Evolutionary conservation across 2,888 invertebrate species (phyloP).

Genomic region (Seira musarum): DNA sequence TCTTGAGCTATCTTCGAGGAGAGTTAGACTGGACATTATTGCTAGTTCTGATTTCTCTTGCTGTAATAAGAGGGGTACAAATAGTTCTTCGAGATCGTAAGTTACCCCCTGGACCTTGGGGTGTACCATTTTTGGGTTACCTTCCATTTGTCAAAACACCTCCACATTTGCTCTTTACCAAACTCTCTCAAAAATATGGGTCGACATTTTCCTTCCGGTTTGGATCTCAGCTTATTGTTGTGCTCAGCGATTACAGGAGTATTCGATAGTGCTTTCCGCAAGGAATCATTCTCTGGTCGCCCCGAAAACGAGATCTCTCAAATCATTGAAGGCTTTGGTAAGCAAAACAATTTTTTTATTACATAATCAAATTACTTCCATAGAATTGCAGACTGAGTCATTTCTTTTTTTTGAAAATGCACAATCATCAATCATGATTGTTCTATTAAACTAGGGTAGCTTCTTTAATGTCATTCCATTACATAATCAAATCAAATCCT

Average conservation of each 20-base stretch:
- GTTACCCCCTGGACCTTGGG: conserved; percentile 92
- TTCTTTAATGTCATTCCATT: no score
- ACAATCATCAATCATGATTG: no score
- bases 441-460: no score
- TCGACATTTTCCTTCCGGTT: conserved; percentile 85
- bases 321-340: conserved; percentile 91
- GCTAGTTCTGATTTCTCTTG: conserved; percentile 54
- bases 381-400: no score
- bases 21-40: conserved; percentile 58
- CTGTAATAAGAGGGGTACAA: conserved; percentile 58
- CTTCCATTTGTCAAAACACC: conserved; percentile 84
- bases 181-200: conserved; percentile 85
- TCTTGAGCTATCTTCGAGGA: conserved; percentile 40
- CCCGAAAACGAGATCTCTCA: conserved; percentile 90
- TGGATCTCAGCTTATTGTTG: conserved; percentile 87
- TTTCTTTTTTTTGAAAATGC: no score
- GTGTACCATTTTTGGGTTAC: conserved; percentile 87
- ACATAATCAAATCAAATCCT: no score
- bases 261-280: conserved; percentile 89
- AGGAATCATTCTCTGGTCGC: conserved; percentile 90
- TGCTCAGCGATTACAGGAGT: conserved; percentile 88
- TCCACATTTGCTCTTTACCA: conserved; percentile 84
- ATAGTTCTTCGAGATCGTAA: conserved; percentile 53
- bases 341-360: conserved; percentile 73
- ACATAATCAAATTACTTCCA: no score